phyloP scores from a whole-genome alignment of 2,797 vertebrate genomes.

The Dicrostonyx torquatus region DNA sequence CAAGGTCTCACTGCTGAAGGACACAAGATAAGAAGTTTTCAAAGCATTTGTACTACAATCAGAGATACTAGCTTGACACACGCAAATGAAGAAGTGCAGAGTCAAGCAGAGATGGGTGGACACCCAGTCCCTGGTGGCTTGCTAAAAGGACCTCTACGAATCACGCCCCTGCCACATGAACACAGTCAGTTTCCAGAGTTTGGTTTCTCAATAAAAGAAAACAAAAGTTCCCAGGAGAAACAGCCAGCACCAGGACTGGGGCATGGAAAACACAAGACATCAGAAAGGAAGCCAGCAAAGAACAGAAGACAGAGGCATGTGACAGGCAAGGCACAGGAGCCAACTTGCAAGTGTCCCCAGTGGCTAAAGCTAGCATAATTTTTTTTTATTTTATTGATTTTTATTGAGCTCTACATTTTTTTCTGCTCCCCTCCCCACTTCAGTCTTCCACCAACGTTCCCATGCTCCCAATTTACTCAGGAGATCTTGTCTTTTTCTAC shows the following conservation, averaged over 20 bases:
- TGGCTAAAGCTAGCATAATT: not conserved
- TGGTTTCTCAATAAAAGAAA: conserved; percentile 29
- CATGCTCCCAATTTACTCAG: too few species aligned
- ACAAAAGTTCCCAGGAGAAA: not conserved
- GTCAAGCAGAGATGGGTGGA: not conserved
- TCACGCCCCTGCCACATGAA: not conserved
- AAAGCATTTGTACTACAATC: not conserved
- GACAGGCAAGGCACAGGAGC: not conserved
- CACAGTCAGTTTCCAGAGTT: not conserved
- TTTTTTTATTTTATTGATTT: too few species aligned
- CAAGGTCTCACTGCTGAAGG: not conserved
- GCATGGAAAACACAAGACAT: not conserved
- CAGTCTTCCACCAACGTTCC: too few species aligned
- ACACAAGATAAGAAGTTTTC: not conserved
- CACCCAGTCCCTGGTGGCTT: not conserved
- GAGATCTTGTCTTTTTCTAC: too few species aligned
- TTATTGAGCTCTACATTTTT: too few species aligned
- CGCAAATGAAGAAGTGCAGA: not conserved
- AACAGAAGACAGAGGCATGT: not conserved
- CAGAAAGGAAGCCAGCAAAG: not conserved
- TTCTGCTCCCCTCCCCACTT: too few species aligned
- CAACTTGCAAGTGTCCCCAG: not conserved
- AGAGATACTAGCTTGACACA: not conserved
- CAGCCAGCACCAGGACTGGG: not conserved
- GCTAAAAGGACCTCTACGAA: not conserved